Base-by-base conservation (phyloP, 2,797 vertebrate genomes). In the Neomorphus geoffroyi region DNA sequence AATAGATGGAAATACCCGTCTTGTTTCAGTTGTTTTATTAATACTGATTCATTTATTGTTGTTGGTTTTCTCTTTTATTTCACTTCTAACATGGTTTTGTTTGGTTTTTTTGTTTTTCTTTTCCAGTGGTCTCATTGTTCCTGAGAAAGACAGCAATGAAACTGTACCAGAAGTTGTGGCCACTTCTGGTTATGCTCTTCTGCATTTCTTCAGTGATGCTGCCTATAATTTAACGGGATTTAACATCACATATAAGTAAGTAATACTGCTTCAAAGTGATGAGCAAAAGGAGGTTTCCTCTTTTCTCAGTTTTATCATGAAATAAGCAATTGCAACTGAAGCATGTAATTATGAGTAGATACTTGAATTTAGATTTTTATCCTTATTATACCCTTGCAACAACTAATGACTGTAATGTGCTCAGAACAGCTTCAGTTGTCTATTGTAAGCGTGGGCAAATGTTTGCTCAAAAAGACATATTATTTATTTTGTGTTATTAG, bases 171-270 rank as follows among this genome's bases (percentile, higher is more conserved):
- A 99, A 97, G 99, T 99, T 74, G 98, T 98, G 70, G 98, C 98
- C 60, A 98, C 98, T 78, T 99, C 99, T 6, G 99, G 99, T 39
- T 99, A 97, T 46, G 98, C 98, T 26, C 98, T 99, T 61, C 98
- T 99, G 73, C 99, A 99, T 97, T 99, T 99, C 98, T 99, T 99
- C 97, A 99, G 99, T 4, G 99, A 99, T 8, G 99, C 99, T 32
- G 99, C 99, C 74, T 99, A 99, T 97, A 99, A 99, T 97, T 98
- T 99, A 93, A 99, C 99, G 2, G 99, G 99, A 85, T 99, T 99
- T 97, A 99, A 99, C 98, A 99, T 99, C 94, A 99, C 99, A 5
- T 99, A 99, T 97, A 99, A 98, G 99, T 99, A 97, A 98, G 97
- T 97, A 86, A n/a, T 28, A 9, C 88, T 54, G 6, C 53, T 93